Percentiles rank a stretch among this genome's conserved stretches.
phyloP scores from a whole-genome alignment of 2,113 vertebrate genomes.

The Pelvicachromis taeniatus region DNA sequence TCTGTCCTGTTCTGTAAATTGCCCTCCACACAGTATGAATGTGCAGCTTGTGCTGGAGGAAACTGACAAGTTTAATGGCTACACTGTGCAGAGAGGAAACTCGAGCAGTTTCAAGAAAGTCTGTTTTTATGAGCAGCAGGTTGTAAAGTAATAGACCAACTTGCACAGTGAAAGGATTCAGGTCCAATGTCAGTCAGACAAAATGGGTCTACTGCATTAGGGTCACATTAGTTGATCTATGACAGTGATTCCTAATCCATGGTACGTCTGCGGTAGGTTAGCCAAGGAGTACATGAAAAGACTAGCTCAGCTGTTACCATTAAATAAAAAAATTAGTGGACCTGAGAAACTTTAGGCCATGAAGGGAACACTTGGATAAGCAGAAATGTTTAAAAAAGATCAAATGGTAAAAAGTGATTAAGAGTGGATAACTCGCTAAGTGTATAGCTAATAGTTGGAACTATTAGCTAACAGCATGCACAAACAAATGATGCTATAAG shows the following conservation, averaged over 20 bases:
- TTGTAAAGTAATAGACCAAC: neutral
- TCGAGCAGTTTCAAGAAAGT: neutral
- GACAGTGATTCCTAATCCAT: neutral
- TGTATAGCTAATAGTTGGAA: neutral
- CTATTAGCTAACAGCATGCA: neutral
- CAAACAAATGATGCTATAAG: neutral
- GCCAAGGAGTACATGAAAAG: neutral
- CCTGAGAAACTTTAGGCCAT: neutral
- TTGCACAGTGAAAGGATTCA: neutral
- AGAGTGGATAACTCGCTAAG: accelerated
- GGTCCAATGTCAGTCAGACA: neutral
- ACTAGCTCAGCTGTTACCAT: neutral
- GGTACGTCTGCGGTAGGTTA: neutral
- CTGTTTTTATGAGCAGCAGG: neutral
- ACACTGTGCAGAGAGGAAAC: neutral
- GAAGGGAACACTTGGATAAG: neutral
- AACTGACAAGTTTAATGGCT: neutral
- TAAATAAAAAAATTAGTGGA: neutral
- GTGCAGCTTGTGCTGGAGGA: neutral
- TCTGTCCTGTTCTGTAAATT: neutral
- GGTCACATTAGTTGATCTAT: slow-evolving; percentile 14
- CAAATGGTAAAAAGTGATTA: accelerated
- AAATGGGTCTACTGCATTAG: neutral
- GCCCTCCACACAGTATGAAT: neutral
- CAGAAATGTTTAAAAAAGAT: neutral